phyloP scores from a whole-genome alignment of 1,140 invertebrate genomes.

The Octopus sinensis region DNA sequence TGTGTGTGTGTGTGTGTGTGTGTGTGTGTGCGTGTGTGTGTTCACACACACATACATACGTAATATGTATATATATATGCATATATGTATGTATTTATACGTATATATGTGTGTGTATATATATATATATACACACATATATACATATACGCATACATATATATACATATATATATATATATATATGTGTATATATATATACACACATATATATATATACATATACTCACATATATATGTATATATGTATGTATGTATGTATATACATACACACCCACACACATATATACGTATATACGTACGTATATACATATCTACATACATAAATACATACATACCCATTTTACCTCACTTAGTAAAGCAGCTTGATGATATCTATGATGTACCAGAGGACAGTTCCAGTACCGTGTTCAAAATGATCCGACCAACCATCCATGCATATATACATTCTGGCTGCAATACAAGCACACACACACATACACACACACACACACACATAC shows the following conservation, averaged over 20 bases:
- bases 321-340: neutral
- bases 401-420: too few relatives aligned
- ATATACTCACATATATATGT: neutral
- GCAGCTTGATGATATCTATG: too few relatives aligned
- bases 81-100: neutral
- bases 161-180: neutral
- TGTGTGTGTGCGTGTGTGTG: neutral
- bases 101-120: neutral
- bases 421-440: too few relatives aligned
- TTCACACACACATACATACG: neutral
- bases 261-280: neutral
- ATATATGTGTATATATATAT: neutral
- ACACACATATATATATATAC: neutral
- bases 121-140: neutral
- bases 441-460: too few relatives aligned
- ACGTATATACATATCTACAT: neutral
- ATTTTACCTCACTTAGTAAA: too few relatives aligned
- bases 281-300: neutral
- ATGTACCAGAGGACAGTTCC: too few relatives aligned
- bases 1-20: constrained; percentile 2
- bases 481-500: too few relatives aligned
- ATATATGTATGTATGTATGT: neutral
- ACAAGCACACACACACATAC: too few relatives aligned
- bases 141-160: neutral
- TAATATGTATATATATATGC: neutral